Conservation (phyloP, 1,140 invertebrate species). For the Acromyrmex charruanus region DNA sequence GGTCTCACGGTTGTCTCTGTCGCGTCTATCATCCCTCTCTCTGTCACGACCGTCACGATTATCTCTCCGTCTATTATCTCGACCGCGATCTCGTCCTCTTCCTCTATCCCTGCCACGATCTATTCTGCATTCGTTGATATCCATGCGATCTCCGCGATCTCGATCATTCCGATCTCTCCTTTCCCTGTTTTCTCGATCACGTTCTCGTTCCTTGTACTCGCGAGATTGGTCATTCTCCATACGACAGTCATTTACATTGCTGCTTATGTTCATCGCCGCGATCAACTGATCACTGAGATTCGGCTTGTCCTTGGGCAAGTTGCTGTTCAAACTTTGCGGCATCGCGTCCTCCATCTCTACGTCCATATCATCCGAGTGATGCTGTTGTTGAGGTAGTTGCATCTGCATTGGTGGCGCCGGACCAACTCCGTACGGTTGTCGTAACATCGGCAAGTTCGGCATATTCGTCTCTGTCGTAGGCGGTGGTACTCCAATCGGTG, state of each 20-base stretch:
- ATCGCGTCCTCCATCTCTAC: constrained; percentile 89
- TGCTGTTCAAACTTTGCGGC: constrained; percentile 75
- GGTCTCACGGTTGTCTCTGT: constrained; percentile 71
- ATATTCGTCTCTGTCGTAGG: constrained; percentile 83
- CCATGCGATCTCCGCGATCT: constrained; percentile 73
- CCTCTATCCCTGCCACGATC: constrained; percentile 80
- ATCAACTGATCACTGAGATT: constrained; percentile 83
- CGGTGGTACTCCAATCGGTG: constrained; percentile 85
- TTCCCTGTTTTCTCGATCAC: constrained; percentile 82
- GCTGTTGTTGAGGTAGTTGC: constrained; percentile 83
- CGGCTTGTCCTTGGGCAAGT: constrained; percentile 73
- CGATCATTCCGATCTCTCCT: constrained; percentile 78
- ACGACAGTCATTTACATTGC: constrained; percentile 74
- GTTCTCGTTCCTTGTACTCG: constrained; percentile 78
- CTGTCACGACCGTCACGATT: constrained; percentile 82
- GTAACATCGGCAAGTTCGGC: constrained; percentile 83
- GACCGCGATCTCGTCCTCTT: constrained; percentile 80
- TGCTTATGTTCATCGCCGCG: constrained; percentile 83
- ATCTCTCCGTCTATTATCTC: constrained; percentile 83
- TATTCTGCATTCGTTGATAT: constrained; percentile 72
- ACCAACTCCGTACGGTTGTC: constrained; percentile 81
- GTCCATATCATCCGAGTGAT: constrained; percentile 88
- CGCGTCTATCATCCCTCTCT: constrained; percentile 81
- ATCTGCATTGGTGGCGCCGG: constrained; percentile 85
- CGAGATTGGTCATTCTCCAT: constrained; percentile 74